Evolutionary conservation across 2,888 invertebrate species (phyloP), one percentile per base, ranked within the genome.

Genomic region (Ectemnius continuus): DNA sequence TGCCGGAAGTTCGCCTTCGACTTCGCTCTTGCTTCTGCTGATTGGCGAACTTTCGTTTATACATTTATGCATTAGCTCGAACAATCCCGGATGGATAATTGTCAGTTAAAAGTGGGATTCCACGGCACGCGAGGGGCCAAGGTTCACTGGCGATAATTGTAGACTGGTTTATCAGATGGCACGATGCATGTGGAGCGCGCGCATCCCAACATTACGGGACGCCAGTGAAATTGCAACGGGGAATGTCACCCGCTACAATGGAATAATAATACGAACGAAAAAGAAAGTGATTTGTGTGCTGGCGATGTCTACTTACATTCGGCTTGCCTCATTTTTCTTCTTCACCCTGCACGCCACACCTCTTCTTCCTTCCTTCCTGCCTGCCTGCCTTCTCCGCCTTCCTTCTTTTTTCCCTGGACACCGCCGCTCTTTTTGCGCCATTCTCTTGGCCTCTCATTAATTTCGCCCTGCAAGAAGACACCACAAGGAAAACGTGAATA

Each of bases 271-370:
- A 14, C 16, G 52, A 63, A 60, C 47, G 28, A 57, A 63, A 63
- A 60, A 48, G 74, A 74, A 69, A 73, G 61, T 60, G 48, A 70
- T 59, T 64, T 48, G 64, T 72, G 57, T 13, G 16, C 20, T 57
- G 60, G n/a, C 64, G 56, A 23, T 16, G 36, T 18, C 61, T 23
- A 58, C 18, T 56, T 18, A 13, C 26, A 6, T 28, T 57, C 14
- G 20, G 20, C n/a, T 45, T 16, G 4, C 14, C 14, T 47, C 26
- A 36, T 60, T 56, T 57, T 57, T 62, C 59, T 18, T 61, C 23
- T 68, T 61, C 11, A 26, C 36, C 20, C 36, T 23, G 2, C 23
- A 2, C 23, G 23, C 23, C 23, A 23, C 62, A 4, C 14, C 11
- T 5, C 26, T 52, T 14, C 20, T 16, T 36, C 11, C 13, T 14